Percentiles rank a stretch among this genome's conserved stretches.
Evolutionary conservation across 2,113 vertebrate species (phyloP).

Genomic region (Pimephales promelas): DNA sequence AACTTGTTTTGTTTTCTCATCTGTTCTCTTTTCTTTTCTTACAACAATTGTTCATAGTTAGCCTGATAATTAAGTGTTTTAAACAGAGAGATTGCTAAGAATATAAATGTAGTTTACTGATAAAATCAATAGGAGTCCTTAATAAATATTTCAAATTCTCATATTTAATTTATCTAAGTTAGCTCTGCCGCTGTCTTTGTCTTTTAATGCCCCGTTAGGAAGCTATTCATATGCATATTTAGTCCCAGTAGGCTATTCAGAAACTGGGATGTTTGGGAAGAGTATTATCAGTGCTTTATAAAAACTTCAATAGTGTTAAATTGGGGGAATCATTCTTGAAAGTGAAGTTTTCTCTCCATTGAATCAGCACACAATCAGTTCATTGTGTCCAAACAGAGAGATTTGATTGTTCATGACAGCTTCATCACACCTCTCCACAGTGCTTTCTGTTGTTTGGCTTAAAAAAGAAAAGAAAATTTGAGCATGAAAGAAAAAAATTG

Average conservation of each 20-base stretch:
- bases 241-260: constrained; percentile 5
- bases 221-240: constrained; percentile 24
- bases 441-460: background rate
- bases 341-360: background rate
- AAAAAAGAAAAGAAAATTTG: constrained; percentile 2
- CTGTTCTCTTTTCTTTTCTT: background rate
- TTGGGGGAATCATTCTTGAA: background rate
- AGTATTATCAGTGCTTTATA: background rate
- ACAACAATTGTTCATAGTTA: background rate
- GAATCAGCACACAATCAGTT: constrained; percentile 1
- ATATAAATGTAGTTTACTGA: background rate
- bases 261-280: constrained; percentile 13
- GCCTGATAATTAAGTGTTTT: background rate
- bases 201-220: constrained; percentile 39
- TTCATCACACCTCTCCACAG: constrained; percentile 4
- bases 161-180: background rate
- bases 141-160: background rate
- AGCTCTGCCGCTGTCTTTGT: background rate
- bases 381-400: constrained; percentile 4
- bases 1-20: background rate
- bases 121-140: background rate
- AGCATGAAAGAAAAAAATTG: constrained; percentile 22
- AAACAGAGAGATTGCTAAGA: background rate
- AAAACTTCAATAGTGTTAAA: constrained; percentile 12
- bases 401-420: constrained; percentile 10